A percentile compares a stretch with the other conserved stretches of the same genome.
These are phyloP conservation scores for Tachina fera DNA, from an alignment of 2,888 invertebrate species.

Conservation along the genomic window DNA sequence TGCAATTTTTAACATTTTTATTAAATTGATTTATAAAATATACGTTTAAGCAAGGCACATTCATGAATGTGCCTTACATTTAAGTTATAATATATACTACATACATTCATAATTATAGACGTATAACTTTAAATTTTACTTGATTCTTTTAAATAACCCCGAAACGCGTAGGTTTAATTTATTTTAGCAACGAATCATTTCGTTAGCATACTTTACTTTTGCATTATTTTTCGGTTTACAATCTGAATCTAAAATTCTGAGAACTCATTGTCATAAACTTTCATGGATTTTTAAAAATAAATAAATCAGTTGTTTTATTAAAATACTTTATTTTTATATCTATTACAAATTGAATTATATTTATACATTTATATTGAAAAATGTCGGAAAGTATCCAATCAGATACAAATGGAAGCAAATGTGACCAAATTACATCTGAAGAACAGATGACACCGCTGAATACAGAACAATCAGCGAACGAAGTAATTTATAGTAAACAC, in stretches of 20 bases:
- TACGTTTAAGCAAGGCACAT: too few species aligned
- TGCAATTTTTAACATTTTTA: neutral
- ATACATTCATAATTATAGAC: too few species aligned
- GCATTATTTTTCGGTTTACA: neutral
- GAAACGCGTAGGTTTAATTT: too few species aligned
- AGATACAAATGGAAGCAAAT: neutral
- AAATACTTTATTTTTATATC: slow-evolving; percentile 34
- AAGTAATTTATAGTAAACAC: slow-evolving; percentile 64
- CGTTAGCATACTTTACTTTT: neutral
- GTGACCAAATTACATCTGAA: slow-evolving; percentile 20
- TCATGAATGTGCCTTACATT: too few species aligned
- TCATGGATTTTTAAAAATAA: neutral
- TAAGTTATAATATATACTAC: too few species aligned
- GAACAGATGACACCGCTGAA: neutral
- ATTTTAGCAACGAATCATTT: too few species aligned
- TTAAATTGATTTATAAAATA: neutral
- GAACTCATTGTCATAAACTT: slow-evolving; percentile 42
- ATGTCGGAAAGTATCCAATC: slow-evolving; percentile 39
- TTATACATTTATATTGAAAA: neutral
- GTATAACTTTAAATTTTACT: too few species aligned
- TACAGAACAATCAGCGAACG: neutral
- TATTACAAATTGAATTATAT: slow-evolving; percentile 20
- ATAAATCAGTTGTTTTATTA: slow-evolving; percentile 14
- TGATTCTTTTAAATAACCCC: too few species aligned
- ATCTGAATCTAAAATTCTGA: slow-evolving; percentile 24